Conservation (phyloP, 2,113 vertebrate genomes). For the Macquaria australasica region DNA sequence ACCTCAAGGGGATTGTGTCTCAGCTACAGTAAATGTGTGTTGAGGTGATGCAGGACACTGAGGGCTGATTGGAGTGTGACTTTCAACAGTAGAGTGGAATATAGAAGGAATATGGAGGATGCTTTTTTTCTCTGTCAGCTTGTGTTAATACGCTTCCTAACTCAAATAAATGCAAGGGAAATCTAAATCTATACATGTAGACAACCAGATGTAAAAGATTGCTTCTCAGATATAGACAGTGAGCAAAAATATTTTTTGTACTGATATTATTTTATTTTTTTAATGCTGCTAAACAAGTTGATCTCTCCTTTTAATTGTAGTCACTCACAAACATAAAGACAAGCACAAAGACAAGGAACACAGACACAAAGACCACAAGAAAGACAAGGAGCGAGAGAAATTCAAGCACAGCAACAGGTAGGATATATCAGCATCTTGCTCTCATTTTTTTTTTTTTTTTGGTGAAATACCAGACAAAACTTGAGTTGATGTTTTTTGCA, state of each 20-base stretch:
- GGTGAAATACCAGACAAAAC: background rate
- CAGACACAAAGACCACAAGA: conserved; percentile 97
- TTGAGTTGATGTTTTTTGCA: background rate
- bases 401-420: conserved; percentile 96
- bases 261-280: background rate
- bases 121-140: background rate
- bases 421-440: background rate
- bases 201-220: background rate
- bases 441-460: background rate
- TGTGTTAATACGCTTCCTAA: background rate
- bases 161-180: background rate
- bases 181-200: background rate
- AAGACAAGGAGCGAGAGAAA: conserved; percentile 95
- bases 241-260: background rate
- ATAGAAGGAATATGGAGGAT: background rate
- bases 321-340: conserved; percentile 94
- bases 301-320: conserved; percentile 55
- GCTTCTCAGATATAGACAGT: background rate
- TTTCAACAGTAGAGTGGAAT: background rate
- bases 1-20: background rate
- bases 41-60: background rate
- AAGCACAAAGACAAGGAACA: conserved; percentile 97
- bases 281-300: background rate
- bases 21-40: background rate
- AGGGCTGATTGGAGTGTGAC: background rate